Base-by-base conservation (phyloP, 2,797 vertebrate genomes). In the Ctenochaetus hawaiiensis region DNA sequence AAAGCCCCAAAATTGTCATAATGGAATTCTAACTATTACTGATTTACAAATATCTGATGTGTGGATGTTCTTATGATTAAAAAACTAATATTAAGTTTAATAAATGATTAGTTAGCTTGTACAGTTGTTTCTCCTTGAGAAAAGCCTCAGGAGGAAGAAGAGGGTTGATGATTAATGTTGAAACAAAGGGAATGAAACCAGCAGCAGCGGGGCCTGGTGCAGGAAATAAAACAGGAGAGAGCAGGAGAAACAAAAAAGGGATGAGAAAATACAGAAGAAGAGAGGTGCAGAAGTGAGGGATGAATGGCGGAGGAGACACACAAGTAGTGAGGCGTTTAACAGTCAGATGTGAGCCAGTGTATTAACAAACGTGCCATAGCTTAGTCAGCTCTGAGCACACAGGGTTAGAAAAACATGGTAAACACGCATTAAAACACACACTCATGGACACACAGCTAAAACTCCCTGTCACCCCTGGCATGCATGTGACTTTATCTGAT, bases 321-420 rank as follows among this genome's bases (percentile, higher is more conserved):
- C 7, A 13, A 53, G 58, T 14, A 70, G 47, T 23, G 45, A 63
- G 54, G 64, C 57, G 61, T 51, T 58, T 63, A 63, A 39, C 34
- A 69, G 56, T 72, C 64, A 64, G 53, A 72, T 47, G 67, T 60
- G 73, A 52, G 71, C 41, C 72, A 65, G 44, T 5, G 1, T 71
- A 53, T 67, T 48, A 64, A 45, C 70, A 54, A 54, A 67, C 4
- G 8, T 62, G 65, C 58, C 49, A 51, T n/a, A 39, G 53, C 23
- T 84, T 78, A 78, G 75, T 78, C 75, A 78, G 53, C 57, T 65
- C 45, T 63, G 57, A 61, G 69, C 58, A 61, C 58, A 49, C 56
- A 10, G 22, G 57, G 56, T 18, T 13, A 75, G 49, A 6, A 44
- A 59, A 65, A 63, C 57, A 63, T 30, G 26, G 5, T 53, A 26